These are phyloP conservation scores for Heliconius cydno DNA, from an alignment of 2,888 invertebrate species.

Conservation along the genomic window DNA sequence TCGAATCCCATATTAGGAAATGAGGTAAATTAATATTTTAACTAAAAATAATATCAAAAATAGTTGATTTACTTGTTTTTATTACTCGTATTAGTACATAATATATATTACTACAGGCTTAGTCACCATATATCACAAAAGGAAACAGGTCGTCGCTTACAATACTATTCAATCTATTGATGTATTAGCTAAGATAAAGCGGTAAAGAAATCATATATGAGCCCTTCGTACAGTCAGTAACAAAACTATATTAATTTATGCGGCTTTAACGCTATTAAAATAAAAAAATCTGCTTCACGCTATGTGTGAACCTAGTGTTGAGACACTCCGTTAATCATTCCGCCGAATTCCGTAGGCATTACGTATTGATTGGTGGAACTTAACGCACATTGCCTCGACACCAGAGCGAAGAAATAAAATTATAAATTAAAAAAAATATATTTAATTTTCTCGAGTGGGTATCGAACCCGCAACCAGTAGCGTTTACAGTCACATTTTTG, in stretches of 20 bases:
- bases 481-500: too few species aligned
- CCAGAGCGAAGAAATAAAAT: too few species aligned
- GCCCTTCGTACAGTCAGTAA: slow-evolving; percentile 32
- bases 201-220: slow-evolving; percentile 76
- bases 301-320: too few species aligned
- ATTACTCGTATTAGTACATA: too few species aligned
- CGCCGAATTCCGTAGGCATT: too few species aligned
- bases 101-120: background rate
- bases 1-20: background rate
- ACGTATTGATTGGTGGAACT: too few species aligned
- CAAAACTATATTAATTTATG: slow-evolving; percentile 37
- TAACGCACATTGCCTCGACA: too few species aligned
- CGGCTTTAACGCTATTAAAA: slow-evolving; percentile 33
- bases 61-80: background rate
- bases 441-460: too few species aligned
- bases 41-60: background rate
- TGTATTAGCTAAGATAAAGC: slow-evolving; percentile 79
- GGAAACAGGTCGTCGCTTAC: slow-evolving; percentile 74
- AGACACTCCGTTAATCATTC: too few species aligned
- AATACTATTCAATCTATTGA: slow-evolving; percentile 80
- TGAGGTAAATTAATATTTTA: too few species aligned
- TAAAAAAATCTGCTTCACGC: background rate
- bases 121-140: slow-evolving; percentile 50
- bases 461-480: too few species aligned
- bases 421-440: too few species aligned